These are phyloP conservation scores for Chamaedrilus cognettii DNA, from an alignment of 2,888 invertebrate species.

Conservation along the genomic window DNA sequence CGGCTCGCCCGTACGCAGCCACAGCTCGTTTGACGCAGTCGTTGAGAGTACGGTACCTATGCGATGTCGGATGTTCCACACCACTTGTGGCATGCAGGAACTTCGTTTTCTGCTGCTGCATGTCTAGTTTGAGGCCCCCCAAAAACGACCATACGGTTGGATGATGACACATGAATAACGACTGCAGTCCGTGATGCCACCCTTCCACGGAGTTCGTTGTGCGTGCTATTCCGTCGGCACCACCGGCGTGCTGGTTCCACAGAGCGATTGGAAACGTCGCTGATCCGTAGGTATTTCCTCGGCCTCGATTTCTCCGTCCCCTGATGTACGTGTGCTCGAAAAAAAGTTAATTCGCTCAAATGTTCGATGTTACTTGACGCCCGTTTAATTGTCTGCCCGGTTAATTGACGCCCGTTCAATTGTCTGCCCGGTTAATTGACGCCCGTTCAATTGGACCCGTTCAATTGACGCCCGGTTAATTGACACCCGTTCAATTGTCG, in stretches of 20 bases:
- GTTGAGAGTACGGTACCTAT: too few relatives aligned
- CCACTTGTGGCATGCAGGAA: constrained; percentile 13
- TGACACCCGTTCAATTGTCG: too few relatives aligned
- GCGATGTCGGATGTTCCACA: too few relatives aligned
- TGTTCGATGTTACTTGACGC: too few relatives aligned
- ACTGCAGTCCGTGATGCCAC: constrained; percentile 12
- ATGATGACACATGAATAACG: constrained; percentile 13
- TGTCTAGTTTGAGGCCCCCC: constrained; percentile 61
- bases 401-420: too few relatives aligned
- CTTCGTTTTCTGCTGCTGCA: constrained; percentile 68
- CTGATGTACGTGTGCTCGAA: constrained; percentile 15
- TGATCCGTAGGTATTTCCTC: constrained; percentile 1
- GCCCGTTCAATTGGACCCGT: too few relatives aligned
- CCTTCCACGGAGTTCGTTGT: constrained; percentile 10
- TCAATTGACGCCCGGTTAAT: too few relatives aligned
- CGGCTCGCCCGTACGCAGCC: too few relatives aligned
- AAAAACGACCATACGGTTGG: constrained; percentile 6
- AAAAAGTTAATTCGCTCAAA: too few relatives aligned
- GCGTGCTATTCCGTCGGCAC: constrained; percentile 10
- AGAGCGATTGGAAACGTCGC: constrained; percentile 9
- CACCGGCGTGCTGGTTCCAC: constrained; percentile 10
- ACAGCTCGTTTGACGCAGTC: too few relatives aligned
- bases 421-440: too few relatives aligned
- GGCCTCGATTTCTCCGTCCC: neutral
- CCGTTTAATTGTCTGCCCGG: too few relatives aligned